phyloP scores from a whole-genome alignment of 2,113 vertebrate species.

The Eptesicus fuscus region DNA sequence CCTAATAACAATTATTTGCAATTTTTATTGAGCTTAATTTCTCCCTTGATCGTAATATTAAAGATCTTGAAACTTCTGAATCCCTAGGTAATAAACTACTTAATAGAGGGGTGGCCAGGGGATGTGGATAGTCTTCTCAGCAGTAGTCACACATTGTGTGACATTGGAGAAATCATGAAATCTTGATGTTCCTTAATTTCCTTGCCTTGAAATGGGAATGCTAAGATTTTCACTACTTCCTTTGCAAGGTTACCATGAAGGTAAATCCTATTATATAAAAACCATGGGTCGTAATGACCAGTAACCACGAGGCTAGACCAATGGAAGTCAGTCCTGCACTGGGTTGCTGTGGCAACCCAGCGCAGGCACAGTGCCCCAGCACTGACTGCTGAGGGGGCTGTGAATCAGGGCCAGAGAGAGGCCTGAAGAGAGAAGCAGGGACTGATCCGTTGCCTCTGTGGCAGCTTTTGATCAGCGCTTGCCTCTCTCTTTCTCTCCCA shows the following conservation, averaged over 20 bases:
- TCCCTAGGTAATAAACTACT: not conserved
- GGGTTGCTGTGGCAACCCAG: too few species aligned
- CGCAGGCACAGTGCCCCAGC: too few species aligned
- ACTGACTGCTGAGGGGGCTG: too few species aligned
- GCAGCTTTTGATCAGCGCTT: too few species aligned
- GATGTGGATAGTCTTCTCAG: not conserved
- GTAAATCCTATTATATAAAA: not conserved
- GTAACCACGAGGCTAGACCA: too few species aligned
- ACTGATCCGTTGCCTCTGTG: too few species aligned
- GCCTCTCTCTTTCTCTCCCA: too few species aligned
- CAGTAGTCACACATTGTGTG: not conserved
- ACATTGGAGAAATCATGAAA: not conserved
- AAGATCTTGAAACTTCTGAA: not conserved
- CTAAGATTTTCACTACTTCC: not conserved
- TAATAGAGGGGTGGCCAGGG: not conserved
- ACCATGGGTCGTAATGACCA: too few species aligned
- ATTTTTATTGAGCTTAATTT: not conserved
- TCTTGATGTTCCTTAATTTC: not conserved
- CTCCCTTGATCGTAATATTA: not conserved
- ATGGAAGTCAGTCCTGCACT: too few species aligned
- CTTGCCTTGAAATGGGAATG: not conserved
- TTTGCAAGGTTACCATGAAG: not conserved
- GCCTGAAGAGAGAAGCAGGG: too few species aligned
- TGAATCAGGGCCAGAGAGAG: too few species aligned
- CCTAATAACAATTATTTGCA: not conserved